Percentiles rank a stretch among this genome's conserved stretches.
Conservation (phyloP, 2,797 vertebrate species). For the Hafferia zeledoni region DNA sequence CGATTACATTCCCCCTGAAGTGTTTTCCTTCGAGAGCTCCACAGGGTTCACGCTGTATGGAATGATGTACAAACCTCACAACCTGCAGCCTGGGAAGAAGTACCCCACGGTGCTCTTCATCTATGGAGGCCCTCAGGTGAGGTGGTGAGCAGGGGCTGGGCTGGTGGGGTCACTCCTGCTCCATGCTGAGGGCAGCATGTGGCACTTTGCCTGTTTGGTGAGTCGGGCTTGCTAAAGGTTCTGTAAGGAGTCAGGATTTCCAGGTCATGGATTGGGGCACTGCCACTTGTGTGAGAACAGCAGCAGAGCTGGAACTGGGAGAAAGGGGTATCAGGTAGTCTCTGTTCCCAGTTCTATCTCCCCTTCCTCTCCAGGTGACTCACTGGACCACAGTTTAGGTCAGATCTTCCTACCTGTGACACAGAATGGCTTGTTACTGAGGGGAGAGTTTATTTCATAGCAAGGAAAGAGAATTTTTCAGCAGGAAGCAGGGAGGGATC, state of each 20-base stretch:
- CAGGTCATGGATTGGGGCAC: neutral
- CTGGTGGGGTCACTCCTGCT: neutral
- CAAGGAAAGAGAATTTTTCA: neutral
- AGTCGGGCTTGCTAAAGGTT: neutral
- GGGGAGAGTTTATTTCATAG: neutral
- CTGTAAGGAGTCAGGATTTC: neutral
- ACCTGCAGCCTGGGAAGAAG: conserved; percentile 82
- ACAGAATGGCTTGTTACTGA: neutral
- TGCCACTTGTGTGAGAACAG: neutral
- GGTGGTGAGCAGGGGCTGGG: neutral
- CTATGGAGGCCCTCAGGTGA: conserved; percentile 85
- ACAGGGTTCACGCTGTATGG: conserved; percentile 82
- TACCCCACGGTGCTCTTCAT: conserved; percentile 84
- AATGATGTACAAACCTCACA: conserved; percentile 84
- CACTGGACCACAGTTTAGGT: neutral
- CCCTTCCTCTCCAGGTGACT: neutral
- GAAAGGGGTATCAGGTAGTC: neutral
- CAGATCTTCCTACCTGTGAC: neutral
- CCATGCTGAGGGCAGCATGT: neutral
- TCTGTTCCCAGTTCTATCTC: neutral
- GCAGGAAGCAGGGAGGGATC: neutral
- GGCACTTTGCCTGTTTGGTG: neutral
- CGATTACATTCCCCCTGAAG: conserved; percentile 82
- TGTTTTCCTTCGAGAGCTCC: conserved; percentile 84
- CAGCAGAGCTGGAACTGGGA: neutral